Conservation (phyloP, 2,113 vertebrate species). For the Rhinolophus ferrumequinum region DNA sequence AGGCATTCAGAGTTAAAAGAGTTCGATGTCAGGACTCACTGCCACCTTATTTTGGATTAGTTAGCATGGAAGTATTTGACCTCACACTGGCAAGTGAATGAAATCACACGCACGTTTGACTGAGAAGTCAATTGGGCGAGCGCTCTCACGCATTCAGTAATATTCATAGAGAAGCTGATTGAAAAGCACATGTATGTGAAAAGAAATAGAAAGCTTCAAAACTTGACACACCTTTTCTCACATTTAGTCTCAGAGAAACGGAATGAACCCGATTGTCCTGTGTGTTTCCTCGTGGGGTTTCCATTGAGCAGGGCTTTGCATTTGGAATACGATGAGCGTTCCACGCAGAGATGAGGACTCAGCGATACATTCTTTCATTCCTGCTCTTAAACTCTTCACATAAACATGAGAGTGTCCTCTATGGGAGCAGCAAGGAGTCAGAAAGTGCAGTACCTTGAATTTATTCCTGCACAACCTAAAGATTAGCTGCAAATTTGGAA, state of each 20-base stretch:
- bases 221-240: rapidly evolving
- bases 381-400: neutral
- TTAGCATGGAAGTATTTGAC: neutral
- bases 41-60: neutral
- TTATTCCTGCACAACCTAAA: neutral
- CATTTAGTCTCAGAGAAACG: neutral
- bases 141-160: rapidly evolving
- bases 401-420: neutral
- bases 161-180: neutral
- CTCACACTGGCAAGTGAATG: neutral
- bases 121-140: neutral
- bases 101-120: rapidly evolving
- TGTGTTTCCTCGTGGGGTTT: neutral
- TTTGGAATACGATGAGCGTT: neutral
- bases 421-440: rapidly evolving
- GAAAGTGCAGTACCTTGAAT: neutral
- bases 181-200: neutral
- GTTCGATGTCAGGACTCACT: neutral
- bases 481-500: neutral
- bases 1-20: constrained; percentile 18
- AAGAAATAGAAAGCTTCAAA: neutral
- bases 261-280: neutral
- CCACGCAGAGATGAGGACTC: neutral
- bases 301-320: neutral
- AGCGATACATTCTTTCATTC: neutral